Conservation (phyloP, 2,113 vertebrate species). For the Numida meleagris region DNA sequence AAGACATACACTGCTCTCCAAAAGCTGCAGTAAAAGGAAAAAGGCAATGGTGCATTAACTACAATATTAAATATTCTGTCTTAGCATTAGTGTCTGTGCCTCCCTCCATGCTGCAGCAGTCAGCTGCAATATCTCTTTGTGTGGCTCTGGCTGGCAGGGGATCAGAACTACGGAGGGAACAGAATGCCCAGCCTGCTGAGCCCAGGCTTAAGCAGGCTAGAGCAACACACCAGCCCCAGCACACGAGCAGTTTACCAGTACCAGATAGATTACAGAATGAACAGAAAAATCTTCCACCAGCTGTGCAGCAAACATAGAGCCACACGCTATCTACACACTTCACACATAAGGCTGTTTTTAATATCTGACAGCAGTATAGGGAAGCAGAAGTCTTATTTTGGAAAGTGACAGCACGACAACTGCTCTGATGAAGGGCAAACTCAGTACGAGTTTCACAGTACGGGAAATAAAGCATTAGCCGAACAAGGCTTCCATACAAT, state of each 20-base stretch:
- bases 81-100: background rate
- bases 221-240: background rate
- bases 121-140: background rate
- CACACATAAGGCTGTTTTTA: background rate
- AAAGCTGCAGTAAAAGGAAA: conserved; percentile 21
- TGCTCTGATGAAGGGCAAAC: background rate
- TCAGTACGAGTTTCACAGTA: background rate
- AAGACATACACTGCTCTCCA: background rate
- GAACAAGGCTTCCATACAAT: background rate
- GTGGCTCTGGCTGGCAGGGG: background rate
- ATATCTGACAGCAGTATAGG: background rate
- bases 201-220: background rate
- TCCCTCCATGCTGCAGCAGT: background rate
- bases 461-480: background rate
- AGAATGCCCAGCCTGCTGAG: background rate
- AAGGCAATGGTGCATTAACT: background rate
- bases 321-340: background rate
- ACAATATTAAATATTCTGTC: background rate
- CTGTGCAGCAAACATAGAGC: background rate
- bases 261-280: fast-evolving
- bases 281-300: background rate
- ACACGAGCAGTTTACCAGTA: background rate
- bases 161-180: background rate
- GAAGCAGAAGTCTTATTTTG: background rate
- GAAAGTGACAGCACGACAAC: background rate